A percentile compares a stretch with the other conserved stretches of the same genome.
Evolutionary conservation across 2,797 vertebrate genomes (phyloP).

Genomic region (Halcyon smyrnensis): DNA sequence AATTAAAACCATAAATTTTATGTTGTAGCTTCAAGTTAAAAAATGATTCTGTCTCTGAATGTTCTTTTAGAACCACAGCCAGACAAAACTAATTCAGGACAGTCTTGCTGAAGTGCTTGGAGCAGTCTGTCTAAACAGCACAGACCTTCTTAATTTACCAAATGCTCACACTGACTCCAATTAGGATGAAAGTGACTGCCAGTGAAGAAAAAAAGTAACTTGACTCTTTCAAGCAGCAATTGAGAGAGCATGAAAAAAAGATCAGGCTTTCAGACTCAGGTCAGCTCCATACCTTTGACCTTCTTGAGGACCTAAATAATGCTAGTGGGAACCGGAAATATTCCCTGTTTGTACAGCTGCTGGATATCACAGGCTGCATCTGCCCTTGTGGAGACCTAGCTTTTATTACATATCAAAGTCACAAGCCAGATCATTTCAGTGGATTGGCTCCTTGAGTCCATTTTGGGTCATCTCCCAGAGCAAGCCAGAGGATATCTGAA

Average conservation of each 20-base stretch:
- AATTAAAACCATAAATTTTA: conserved; percentile 76
- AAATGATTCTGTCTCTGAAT: conserved; percentile 59
- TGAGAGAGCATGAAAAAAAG: not conserved
- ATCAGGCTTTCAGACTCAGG: not conserved
- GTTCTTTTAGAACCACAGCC: conserved; percentile 60
- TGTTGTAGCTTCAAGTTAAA: conserved; percentile 50
- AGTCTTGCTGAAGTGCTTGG: conserved; percentile 47
- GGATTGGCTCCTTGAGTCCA: not conserved
- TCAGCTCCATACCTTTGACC: not conserved
- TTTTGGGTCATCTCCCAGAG: not conserved
- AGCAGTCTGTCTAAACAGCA: conserved; percentile 63
- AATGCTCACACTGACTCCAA: not conserved
- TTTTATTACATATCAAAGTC: not conserved
- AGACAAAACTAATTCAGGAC: conserved; percentile 65
- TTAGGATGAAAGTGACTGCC: conserved; percentile 29
- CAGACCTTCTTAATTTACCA: conserved; percentile 67
- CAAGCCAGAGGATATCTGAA: not conserved
- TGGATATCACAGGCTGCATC: not conserved
- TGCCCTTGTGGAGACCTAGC: not conserved
- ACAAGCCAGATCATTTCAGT: not conserved
- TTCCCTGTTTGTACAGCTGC: not conserved
- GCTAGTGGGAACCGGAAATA: not conserved
- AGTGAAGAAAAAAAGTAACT: conserved; percentile 22
- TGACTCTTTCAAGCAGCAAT: not conserved
- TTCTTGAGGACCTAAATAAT: not conserved